Evolutionary conservation across 23 tunicate genomes (phyloP).

Genomic region (Diplosoma virens): DNA sequence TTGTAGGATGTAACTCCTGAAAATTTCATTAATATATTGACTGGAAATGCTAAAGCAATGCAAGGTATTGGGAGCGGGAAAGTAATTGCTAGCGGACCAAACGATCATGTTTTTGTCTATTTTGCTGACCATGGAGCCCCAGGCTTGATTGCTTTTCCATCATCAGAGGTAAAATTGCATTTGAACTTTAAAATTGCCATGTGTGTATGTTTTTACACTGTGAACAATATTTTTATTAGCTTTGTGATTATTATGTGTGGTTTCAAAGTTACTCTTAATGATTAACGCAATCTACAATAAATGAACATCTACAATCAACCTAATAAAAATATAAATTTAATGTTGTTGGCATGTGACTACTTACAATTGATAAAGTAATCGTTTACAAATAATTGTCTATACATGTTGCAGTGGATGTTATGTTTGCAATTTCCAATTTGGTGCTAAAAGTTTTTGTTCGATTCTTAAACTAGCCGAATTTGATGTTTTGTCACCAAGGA

Average conservation of each 20-base stretch:
- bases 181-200: not conserved
- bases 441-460: too few species aligned
- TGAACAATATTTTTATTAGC: not conserved
- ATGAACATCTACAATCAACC: too few species aligned
- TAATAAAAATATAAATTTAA: too few species aligned
- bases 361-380: too few species aligned
- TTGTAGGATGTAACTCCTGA: conserved; percentile 79
- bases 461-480: too few species aligned
- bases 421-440: too few species aligned
- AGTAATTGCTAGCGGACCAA: conserved; percentile 63
- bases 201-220: not conserved
- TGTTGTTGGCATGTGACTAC: too few species aligned
- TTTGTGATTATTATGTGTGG: not conserved
- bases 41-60: conserved; percentile 63
- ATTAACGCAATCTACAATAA: too few species aligned
- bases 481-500: too few species aligned
- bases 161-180: conserved; percentile 62
- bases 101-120: conserved; percentile 84
- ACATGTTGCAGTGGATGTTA: too few species aligned
- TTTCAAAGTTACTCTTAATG: too few species aligned
- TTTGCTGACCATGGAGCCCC: conserved; percentile 95
- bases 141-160: conserved; percentile 80
- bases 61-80: conserved; percentile 68
- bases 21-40: conserved; percentile 69
- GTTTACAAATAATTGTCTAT: too few species aligned